phyloP scores from a whole-genome alignment of 2,113 vertebrate species.

The Paralichthys olivaceus region DNA sequence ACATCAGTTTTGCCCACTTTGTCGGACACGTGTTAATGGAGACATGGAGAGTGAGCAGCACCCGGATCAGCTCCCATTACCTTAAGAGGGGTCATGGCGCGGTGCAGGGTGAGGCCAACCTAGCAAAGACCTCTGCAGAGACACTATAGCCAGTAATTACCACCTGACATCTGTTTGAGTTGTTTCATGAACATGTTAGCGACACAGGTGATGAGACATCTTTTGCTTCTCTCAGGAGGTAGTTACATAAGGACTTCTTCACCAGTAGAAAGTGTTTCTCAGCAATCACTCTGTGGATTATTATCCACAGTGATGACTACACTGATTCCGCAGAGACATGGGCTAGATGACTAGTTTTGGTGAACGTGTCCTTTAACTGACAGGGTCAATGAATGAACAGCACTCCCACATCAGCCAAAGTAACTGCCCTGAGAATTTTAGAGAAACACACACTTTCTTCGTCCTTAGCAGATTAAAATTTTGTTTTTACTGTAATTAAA shows the following conservation, averaged over 20 bases:
- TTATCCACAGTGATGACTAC: not conserved
- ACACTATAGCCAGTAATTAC: slow-evolving; percentile 49
- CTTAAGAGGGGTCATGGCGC: slow-evolving; percentile 45
- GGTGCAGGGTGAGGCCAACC: slow-evolving; percentile 7
- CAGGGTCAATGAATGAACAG: not conserved
- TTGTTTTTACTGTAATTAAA: slow-evolving; percentile 31
- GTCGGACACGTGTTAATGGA: slow-evolving; percentile 28
- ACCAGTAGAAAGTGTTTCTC: not conserved
- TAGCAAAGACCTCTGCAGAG: slow-evolving; percentile 13
- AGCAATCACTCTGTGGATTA: not conserved
- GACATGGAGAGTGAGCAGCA: slow-evolving; percentile 31
- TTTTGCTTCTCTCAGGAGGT: not conserved
- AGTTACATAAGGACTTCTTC: not conserved
- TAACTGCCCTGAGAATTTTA: slow-evolving; percentile 5
- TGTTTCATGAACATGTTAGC: slow-evolving; percentile 13
- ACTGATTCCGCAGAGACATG: not conserved
- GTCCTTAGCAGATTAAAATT: not conserved
- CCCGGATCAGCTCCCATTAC: slow-evolving; percentile 51
- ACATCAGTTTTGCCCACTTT: slow-evolving; percentile 1
- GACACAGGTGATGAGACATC: slow-evolving; percentile 1
- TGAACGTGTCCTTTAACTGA: not conserved
- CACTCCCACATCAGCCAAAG: not conserved
- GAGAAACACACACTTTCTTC: slow-evolving; percentile 19
- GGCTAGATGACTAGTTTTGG: no score
- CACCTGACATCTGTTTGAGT: slow-evolving; percentile 52